Percentiles rank a stretch among this genome's conserved stretches.
These are phyloP conservation scores for Anastatus disparis DNA, from an alignment of 1,140 invertebrate genomes.

Conservation along the genomic window DNA sequence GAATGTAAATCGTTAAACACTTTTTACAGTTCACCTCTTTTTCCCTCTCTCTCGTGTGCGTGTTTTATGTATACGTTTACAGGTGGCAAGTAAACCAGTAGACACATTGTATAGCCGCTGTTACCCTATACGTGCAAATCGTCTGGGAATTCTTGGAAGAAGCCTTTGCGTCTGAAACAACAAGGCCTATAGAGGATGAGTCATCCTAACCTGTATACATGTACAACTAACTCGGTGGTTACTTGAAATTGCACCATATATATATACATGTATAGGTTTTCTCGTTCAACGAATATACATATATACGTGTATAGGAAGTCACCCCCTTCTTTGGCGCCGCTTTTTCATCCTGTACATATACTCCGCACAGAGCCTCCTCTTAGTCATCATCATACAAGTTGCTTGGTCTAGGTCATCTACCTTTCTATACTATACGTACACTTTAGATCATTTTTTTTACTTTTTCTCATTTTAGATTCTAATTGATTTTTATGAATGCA, in stretches of 20 bases:
- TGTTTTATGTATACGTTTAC: not conserved
- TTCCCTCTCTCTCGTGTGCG: not conserved
- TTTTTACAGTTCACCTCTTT: not conserved
- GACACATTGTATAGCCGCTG: too few species aligned
- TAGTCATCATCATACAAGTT: slow-evolving; percentile 32
- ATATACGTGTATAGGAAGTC: not conserved
- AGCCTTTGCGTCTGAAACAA: not conserved
- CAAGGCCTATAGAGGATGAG: slow-evolving; percentile 29
- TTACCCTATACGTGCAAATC: not conserved
- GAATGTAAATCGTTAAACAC: slow-evolving; percentile 20
- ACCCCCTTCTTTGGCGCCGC: slow-evolving; percentile 16
- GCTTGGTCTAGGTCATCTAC: slow-evolving; percentile 10
- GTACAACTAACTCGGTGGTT: not conserved
- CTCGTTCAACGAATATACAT: not conserved
- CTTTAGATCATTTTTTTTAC: too few species aligned
- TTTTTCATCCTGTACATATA: slow-evolving; percentile 6
- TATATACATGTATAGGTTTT: not conserved
- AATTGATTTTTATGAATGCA: too few species aligned
- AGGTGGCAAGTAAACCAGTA: not conserved
- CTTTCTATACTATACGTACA: too few species aligned
- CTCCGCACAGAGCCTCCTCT: slow-evolving; percentile 2
- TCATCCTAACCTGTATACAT: slow-evolving; percentile 42
- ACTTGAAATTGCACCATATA: too few species aligned
- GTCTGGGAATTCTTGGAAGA: slow-evolving; percentile 20
- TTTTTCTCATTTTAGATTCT: too few species aligned